phyloP scores from a whole-genome alignment of 2,797 vertebrate species.

The Lagorchestes hirsutus region DNA sequence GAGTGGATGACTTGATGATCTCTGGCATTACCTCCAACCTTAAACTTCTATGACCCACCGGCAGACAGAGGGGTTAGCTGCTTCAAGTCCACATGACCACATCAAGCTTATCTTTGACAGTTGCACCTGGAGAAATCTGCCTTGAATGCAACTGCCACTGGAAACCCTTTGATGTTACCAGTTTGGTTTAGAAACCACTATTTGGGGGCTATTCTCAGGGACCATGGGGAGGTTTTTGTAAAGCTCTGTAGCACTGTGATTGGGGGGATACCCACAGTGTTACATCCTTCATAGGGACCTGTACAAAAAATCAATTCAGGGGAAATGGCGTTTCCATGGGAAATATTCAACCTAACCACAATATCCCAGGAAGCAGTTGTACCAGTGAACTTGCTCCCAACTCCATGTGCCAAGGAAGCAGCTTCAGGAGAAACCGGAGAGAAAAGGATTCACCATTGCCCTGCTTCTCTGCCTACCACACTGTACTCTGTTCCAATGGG shows the following conservation, averaged over 20 bases:
- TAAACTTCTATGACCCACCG: constrained; percentile 10
- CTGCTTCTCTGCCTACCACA: not conserved
- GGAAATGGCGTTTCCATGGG: not conserved
- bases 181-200: constrained; percentile 48
- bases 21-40: constrained; percentile 34
- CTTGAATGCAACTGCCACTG: constrained; percentile 24
- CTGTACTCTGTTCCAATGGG: not conserved
- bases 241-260: constrained; percentile 69
- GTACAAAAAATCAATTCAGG: constrained; percentile 73
- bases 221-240: constrained; percentile 69
- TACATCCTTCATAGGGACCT: constrained; percentile 65
- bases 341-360: not conserved
- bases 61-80: not conserved
- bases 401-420: not conserved
- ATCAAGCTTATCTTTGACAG: not conserved
- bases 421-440: constrained; percentile 9
- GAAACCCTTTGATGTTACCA: constrained; percentile 65
- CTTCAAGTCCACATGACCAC: not conserved
- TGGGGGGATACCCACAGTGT: constrained; percentile 54
- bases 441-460: not conserved
- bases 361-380: not conserved
- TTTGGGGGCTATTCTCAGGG: constrained; percentile 34
- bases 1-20: not conserved
- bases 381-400: not conserved
- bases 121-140: not conserved